Conservation (phyloP, 2,888 invertebrate species). For the Aspidapion aeneum region DNA sequence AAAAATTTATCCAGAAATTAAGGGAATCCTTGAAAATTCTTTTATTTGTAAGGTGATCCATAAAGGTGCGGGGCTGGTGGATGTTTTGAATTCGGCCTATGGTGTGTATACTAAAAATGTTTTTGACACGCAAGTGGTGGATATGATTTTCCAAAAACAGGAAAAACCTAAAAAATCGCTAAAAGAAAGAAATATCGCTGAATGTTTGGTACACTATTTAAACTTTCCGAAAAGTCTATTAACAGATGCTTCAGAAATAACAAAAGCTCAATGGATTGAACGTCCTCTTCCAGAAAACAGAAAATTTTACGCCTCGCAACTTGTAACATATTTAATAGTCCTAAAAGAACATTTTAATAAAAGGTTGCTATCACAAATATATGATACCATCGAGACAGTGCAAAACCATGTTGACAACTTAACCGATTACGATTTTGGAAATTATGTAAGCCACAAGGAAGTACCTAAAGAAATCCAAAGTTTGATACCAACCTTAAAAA, state of each 20-base stretch:
- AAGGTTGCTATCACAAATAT: conserved; percentile 25
- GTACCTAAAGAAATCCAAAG: conserved; percentile 25
- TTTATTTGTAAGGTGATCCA: conserved; percentile 31
- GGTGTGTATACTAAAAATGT: conserved; percentile 26
- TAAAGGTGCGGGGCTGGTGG: conserved; percentile 28
- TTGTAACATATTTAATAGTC: conserved; percentile 28
- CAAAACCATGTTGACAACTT: conserved; percentile 26
- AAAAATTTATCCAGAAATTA: conserved; percentile 29
- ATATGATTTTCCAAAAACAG: conserved; percentile 29
- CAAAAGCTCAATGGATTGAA: conserved; percentile 26
- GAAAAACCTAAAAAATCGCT: conserved; percentile 19
- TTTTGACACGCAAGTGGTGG: conserved; percentile 31
- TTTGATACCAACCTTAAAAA: conserved; percentile 20
- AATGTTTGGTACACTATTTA: conserved; percentile 29
- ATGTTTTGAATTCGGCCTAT: conserved; percentile 27
- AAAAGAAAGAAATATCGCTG: conserved; percentile 22
- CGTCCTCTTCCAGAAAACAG: conserved; percentile 26
- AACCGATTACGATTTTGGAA: conserved; percentile 27
- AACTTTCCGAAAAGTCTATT: conserved; percentile 28
- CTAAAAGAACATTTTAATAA: conserved; percentile 29
- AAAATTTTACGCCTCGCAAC: conserved; percentile 28
- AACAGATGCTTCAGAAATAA: conserved; percentile 21
- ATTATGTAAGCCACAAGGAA: conserved; percentile 17
- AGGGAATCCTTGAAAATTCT: conserved; percentile 29
- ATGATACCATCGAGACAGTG: conserved; percentile 25